phyloP scores from a whole-genome alignment of 2,888 invertebrate species.

The Philopedon plagiatum region DNA sequence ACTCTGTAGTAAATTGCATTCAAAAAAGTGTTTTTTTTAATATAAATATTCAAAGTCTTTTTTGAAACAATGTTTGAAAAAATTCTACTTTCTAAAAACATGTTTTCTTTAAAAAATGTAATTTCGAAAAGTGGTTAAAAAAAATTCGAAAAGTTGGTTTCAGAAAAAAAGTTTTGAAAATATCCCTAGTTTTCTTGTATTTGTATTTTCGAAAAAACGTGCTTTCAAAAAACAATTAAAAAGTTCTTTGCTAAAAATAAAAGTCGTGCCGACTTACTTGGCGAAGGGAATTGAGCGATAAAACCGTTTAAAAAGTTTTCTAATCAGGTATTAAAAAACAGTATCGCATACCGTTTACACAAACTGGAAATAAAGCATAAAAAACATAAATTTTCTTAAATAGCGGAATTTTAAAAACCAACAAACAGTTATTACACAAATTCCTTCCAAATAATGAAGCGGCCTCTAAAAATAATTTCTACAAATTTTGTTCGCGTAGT shows the following conservation, averaged over 20 bases:
- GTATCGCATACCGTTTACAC: background rate
- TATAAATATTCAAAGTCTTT: too few relatives aligned
- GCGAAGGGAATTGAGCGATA: background rate
- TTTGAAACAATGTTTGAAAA: too few relatives aligned
- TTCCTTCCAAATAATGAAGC: conserved; percentile 35
- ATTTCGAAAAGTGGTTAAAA: too few relatives aligned
- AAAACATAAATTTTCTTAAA: conserved; percentile 29
- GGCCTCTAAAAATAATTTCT: conserved; percentile 33
- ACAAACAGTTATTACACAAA: conserved; percentile 39
- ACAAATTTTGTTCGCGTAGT: conserved; percentile 25
- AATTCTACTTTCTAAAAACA: too few relatives aligned
- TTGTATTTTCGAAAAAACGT: too few relatives aligned
- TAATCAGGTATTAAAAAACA: conserved; percentile 15
- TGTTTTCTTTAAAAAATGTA: too few relatives aligned
- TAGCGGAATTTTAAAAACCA: conserved; percentile 29
- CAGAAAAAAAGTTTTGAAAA: too few relatives aligned
- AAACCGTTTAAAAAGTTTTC: conserved; percentile 15
- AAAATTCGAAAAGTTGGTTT: too few relatives aligned
- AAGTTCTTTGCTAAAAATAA: conserved; percentile 4
- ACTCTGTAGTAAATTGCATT: too few relatives aligned
- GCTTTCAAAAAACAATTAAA: background rate
- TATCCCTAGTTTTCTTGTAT: too few relatives aligned
- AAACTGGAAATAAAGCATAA: conserved; percentile 29
- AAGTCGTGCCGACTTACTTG: background rate
- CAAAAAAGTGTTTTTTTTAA: too few relatives aligned